Percentiles rank a stretch among this genome's conserved stretches.
These are phyloP conservation scores for Beris morrisii DNA, from an alignment of 2,888 invertebrate genomes.

Conservation along the genomic window DNA sequence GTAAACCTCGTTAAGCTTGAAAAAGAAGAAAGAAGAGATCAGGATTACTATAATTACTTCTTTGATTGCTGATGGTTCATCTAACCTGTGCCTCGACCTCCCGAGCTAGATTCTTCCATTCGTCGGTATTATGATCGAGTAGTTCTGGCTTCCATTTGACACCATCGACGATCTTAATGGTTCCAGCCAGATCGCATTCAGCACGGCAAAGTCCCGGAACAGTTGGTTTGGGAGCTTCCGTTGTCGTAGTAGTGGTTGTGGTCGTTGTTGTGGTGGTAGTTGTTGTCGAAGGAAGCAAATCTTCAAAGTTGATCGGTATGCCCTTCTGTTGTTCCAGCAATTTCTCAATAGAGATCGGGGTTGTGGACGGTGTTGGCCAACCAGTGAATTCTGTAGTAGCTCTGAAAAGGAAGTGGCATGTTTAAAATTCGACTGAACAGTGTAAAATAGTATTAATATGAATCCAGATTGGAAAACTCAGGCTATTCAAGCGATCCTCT, in stretches of 20 bases:
- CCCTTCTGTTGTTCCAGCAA: constrained; percentile 69
- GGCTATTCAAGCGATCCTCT: neutral
- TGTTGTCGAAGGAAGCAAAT: constrained; percentile 56
- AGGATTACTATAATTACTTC: no score
- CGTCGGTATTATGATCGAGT: constrained; percentile 80
- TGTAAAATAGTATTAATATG: no score
- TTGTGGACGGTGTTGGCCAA: constrained; percentile 87
- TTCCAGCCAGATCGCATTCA: constrained; percentile 84
- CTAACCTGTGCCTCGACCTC: constrained; percentile 78
- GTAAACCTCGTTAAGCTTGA: constrained; percentile 82
- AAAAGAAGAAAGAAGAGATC: constrained; percentile 41
- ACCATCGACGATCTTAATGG: constrained; percentile 80
- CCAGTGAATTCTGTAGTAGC: constrained; percentile 88
- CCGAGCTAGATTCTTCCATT: constrained; percentile 81
- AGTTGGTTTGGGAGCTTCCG: constrained; percentile 69
- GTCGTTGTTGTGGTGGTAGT: constrained; percentile 62
- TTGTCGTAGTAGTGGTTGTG: constrained; percentile 68
- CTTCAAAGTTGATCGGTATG: constrained; percentile 60
- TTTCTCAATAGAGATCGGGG: constrained; percentile 82
- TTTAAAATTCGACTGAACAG: no score
- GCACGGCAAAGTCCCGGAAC: constrained; percentile 77
- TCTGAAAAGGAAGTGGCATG: constrained; percentile 53
- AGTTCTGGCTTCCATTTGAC: constrained; percentile 84
- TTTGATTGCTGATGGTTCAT: neutral
- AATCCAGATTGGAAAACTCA: neutral